These are phyloP conservation scores for Babylonia areolata DNA, from an alignment of 1,140 invertebrate species.

Conservation along the genomic window DNA sequence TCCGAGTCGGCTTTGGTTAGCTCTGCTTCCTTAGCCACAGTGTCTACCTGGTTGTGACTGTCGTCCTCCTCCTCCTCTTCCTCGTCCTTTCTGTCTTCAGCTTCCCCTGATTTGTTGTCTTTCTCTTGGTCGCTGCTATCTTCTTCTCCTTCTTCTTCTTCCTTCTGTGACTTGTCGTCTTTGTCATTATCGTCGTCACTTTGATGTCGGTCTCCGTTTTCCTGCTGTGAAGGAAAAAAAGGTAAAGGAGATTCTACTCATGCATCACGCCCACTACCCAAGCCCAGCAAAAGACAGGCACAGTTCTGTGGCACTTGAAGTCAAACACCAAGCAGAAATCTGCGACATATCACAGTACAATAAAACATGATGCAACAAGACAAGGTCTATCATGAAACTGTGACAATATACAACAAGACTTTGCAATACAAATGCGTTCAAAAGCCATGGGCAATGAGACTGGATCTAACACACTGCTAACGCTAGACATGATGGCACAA, in stretches of 20 bases:
- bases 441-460: too few relatives aligned
- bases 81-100: constrained; percentile 1
- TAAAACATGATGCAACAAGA: neutral
- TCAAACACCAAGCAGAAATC: neutral
- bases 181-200: neutral
- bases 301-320: too few relatives aligned
- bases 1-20: constrained; percentile 8
- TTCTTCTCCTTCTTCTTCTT: constrained; percentile 37
- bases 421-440: neutral
- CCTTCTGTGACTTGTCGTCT: neutral
- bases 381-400: neutral
- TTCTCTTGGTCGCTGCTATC: constrained; percentile 26
- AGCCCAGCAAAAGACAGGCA: neutral
- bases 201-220: neutral
- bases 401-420: neutral
- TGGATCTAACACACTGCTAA: too few relatives aligned
- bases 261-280: neutral
- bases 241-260: neutral
- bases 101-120: neutral
- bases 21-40: constrained; percentile 12
- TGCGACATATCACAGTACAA: neutral
- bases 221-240: neutral
- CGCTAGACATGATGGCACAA: neutral
- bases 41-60: constrained; percentile 34
- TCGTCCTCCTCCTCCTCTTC: constrained; percentile 39